Conservation (phyloP, 2,113 vertebrate species). For the Galbula dea region DNA sequence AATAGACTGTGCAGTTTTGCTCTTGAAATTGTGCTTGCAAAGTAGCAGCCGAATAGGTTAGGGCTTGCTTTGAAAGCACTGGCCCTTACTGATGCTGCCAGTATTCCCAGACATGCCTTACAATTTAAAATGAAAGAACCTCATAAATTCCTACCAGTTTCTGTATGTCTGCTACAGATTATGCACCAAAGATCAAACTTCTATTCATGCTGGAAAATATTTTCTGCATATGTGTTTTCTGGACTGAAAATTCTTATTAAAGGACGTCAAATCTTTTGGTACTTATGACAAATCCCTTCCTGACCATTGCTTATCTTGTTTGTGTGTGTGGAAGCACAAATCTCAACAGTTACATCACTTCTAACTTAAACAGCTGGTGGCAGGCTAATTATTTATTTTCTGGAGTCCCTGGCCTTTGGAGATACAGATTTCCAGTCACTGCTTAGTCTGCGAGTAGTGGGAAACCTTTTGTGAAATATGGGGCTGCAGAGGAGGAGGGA, state of each 20-base stretch:
- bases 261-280: neutral
- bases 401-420: neutral
- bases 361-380: conserved; percentile 4
- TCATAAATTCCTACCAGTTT: neutral
- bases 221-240: neutral
- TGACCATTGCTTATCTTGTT: neutral
- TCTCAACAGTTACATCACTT: conserved; percentile 16
- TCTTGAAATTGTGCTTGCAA: no score
- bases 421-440: neutral
- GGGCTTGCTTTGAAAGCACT: neutral
- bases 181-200: neutral
- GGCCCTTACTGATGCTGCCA: neutral
- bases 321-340: neutral
- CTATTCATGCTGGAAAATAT: neutral
- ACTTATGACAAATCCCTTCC: neutral
- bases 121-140: neutral
- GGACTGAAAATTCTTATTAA: neutral
- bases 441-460: neutral
- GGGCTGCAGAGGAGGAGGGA: neutral
- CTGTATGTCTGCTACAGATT: neutral
- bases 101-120: neutral
- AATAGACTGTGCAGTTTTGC: neutral
- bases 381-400: conserved; percentile 26
- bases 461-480: conserved; percentile 5
- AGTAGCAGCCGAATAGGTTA: neutral